Conservation (phyloP, 2,113 vertebrate species). For the Callospermophilus lateralis region DNA sequence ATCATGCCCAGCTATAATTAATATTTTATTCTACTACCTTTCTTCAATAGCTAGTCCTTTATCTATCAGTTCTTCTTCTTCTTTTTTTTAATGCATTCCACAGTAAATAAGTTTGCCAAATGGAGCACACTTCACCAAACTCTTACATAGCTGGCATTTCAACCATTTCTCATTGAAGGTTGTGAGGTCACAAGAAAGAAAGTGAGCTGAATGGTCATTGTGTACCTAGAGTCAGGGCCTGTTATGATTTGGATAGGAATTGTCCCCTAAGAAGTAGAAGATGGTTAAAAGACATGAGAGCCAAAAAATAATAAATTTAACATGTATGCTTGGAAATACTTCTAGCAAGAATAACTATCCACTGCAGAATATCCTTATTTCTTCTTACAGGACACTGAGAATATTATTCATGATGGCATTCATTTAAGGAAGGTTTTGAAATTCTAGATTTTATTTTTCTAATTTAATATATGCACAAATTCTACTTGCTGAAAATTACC, state of each 20-base stretch:
- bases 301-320: not conserved
- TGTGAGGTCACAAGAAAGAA: not conserved
- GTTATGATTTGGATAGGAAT: not conserved
- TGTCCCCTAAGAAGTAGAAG: not conserved
- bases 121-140: not conserved
- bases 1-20: not conserved
- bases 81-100: not conserved
- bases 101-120: conserved; percentile 15
- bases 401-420: not conserved
- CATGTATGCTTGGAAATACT: not conserved
- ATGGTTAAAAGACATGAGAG: not conserved
- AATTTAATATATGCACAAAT: conserved; percentile 30
- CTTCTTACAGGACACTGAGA: not conserved
- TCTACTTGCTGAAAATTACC: not conserved
- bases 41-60: not conserved
- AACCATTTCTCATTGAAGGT: not conserved
- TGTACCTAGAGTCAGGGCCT: not conserved
- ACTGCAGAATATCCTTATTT: not conserved
- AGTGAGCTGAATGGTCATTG: not conserved
- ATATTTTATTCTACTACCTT: not conserved
- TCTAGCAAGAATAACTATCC: not conserved
- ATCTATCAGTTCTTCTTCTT: not conserved
- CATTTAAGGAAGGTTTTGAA: conserved; percentile 26
- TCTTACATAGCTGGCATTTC: not conserved
- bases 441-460: conserved; percentile 20